These are phyloP conservation scores for Carcinoscorpius rotundicauda DNA, from an alignment of 1,140 invertebrate genomes.

Conservation along the genomic window DNA sequence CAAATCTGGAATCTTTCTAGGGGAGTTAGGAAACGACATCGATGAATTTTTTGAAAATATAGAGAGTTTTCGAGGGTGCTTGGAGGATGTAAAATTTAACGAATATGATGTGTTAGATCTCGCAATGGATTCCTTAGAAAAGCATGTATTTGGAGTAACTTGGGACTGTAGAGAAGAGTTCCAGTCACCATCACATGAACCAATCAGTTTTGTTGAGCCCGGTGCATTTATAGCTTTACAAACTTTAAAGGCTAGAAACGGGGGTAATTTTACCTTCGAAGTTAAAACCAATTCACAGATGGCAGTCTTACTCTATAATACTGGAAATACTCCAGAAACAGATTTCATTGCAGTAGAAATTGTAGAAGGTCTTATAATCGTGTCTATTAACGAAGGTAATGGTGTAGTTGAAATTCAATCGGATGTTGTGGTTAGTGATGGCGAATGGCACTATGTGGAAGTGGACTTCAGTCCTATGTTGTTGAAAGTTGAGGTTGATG, in stretches of 20 bases:
- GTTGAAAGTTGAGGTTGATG: slow-evolving; percentile 58
- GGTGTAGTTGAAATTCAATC: slow-evolving; percentile 45
- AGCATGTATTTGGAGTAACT: slow-evolving; percentile 46
- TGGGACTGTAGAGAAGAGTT: slow-evolving; percentile 86
- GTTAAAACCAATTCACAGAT: slow-evolving; percentile 63
- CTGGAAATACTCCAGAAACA: slow-evolving; percentile 31
- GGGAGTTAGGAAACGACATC: slow-evolving; percentile 73
- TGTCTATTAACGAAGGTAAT: slow-evolving; percentile 58
- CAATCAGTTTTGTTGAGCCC: slow-evolving; percentile 62
- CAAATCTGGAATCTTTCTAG: slow-evolving; percentile 81
- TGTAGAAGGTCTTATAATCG: slow-evolving; percentile 39
- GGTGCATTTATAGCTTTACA: slow-evolving; percentile 38
- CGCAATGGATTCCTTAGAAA: slow-evolving; percentile 26
- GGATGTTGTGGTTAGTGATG: slow-evolving; percentile 54
- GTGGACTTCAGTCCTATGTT: slow-evolving; percentile 49
- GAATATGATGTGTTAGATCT: slow-evolving; percentile 65
- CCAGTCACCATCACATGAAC: slow-evolving; percentile 56
- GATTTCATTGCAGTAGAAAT: slow-evolving; percentile 78
- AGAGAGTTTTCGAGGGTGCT: slow-evolving; percentile 78
- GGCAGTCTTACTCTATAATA: slow-evolving; percentile 62
- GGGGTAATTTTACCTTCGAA: slow-evolving; percentile 47
- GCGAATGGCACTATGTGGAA: slow-evolving; percentile 66
- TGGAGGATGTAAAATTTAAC: slow-evolving; percentile 80
- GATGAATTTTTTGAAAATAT: slow-evolving; percentile 78
- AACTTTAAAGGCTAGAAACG: slow-evolving; percentile 23